phyloP scores from a whole-genome alignment of 2,113 vertebrate species.

The Calidris pugnax region DNA sequence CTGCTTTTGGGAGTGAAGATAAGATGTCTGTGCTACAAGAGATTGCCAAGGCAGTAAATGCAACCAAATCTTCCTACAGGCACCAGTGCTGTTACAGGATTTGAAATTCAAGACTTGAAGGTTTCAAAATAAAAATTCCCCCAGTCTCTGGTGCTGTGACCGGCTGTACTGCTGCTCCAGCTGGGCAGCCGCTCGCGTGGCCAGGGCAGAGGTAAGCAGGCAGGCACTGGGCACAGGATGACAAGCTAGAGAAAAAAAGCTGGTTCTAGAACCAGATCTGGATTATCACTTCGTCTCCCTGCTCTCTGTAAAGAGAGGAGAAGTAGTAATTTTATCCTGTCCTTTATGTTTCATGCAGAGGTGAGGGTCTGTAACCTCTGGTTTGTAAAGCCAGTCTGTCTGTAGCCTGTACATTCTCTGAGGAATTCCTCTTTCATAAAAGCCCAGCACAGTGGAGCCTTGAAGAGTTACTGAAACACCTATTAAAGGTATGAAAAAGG shows the following conservation, averaged over 20 bases:
- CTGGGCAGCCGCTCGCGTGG: neutral
- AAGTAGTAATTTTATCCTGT: neutral
- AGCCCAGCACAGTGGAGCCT: neutral
- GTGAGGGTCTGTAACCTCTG: neutral
- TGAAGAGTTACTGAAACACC: neutral
- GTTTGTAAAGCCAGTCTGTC: neutral
- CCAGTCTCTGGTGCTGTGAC: neutral
- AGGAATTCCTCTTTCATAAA: neutral
- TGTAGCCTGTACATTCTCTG: neutral
- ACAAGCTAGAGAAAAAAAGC: neutral
- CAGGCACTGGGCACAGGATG: rapidly evolving
- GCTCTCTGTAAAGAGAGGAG: neutral
- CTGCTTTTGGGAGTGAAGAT: neutral
- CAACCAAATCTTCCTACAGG: neutral
- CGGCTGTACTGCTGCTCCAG: neutral
- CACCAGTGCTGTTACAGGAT: neutral
- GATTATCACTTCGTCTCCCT: neutral
- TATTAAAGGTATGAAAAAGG: neutral
- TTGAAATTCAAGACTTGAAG: neutral
- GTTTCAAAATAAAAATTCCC: neutral
- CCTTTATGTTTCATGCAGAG: neutral
- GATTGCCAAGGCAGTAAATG: neutral
- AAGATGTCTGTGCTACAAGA: neutral
- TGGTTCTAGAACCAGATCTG: neutral
- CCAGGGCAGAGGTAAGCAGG: neutral